phyloP scores from a whole-genome alignment of 2,113 vertebrate genomes.

The Sylvicapra grimmia region DNA sequence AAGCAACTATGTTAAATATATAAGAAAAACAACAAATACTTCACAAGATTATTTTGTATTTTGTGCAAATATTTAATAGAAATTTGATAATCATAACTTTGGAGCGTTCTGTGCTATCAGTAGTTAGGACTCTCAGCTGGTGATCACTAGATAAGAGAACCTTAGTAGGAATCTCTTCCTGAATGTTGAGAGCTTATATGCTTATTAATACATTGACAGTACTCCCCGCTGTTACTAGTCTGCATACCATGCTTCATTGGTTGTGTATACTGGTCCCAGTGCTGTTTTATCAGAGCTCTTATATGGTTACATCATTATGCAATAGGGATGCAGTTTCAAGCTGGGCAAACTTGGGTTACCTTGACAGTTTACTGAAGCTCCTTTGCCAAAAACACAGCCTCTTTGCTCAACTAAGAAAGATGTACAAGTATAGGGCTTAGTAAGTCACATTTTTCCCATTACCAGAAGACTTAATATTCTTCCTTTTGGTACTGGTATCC shows the following conservation, averaged over 20 bases:
- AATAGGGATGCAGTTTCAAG: background rate
- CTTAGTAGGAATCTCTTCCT: background rate
- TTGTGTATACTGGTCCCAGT: background rate
- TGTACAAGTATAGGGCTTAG: background rate
- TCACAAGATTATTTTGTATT: background rate
- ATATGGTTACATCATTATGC: background rate
- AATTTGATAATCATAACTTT: background rate
- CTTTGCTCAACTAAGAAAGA: background rate
- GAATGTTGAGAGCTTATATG: background rate
- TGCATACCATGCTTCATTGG: background rate
- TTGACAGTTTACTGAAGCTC: slow-evolving; percentile 35
- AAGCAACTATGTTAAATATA: background rate
- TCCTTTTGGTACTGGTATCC: slow-evolving; percentile 55
- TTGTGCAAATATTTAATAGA: background rate
- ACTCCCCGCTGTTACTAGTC: background rate
- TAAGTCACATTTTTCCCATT: slow-evolving; percentile 38
- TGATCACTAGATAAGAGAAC: background rate
- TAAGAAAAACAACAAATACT: background rate
- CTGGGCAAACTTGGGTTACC: slow-evolving; percentile 56
- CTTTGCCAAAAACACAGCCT: slow-evolving; percentile 22
- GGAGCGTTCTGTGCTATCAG: background rate
- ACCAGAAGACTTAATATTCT: slow-evolving; percentile 49
- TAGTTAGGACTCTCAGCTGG: background rate
- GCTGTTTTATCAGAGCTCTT: slow-evolving; percentile 24
- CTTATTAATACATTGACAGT: background rate